phyloP scores from a whole-genome alignment of 2,888 invertebrate genomes.

The Serrognathus titanus region DNA sequence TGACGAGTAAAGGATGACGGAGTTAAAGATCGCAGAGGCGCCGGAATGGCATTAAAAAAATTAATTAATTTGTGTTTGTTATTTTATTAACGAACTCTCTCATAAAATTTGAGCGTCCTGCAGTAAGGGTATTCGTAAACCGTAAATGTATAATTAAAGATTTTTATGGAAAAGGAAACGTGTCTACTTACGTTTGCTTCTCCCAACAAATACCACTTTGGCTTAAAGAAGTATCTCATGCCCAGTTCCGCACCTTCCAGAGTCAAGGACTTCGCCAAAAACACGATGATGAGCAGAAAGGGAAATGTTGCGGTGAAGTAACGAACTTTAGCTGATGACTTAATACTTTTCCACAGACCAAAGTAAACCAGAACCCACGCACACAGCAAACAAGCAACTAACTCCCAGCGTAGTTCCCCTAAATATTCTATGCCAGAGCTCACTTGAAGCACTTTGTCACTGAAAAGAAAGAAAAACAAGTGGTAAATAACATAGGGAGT shows the following conservation, averaged over 20 bases:
- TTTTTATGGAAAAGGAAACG: neutral
- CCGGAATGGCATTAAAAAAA: too few relatives aligned
- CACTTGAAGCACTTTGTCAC: slow-evolving; percentile 82
- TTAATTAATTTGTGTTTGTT: too few relatives aligned
- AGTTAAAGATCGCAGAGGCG: too few relatives aligned
- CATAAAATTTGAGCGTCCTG: too few relatives aligned
- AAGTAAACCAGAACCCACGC: slow-evolving; percentile 95
- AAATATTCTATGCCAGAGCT: slow-evolving; percentile 80
- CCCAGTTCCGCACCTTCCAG: slow-evolving; percentile 85
- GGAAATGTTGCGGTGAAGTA: slow-evolving; percentile 93
- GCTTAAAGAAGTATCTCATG: slow-evolving; percentile 81
- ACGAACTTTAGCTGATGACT: slow-evolving; percentile 87
- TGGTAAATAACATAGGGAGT: too few relatives aligned
- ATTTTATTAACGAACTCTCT: too few relatives aligned
- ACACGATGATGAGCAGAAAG: slow-evolving; percentile 80
- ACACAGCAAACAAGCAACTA: slow-evolving; percentile 82
- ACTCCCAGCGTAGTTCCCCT: slow-evolving; percentile 80
- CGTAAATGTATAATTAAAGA: too few relatives aligned
- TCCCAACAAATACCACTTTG: slow-evolving; percentile 76
- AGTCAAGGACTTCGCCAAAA: slow-evolving; percentile 84
- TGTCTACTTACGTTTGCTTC: slow-evolving; percentile 67
- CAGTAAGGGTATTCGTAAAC: too few relatives aligned
- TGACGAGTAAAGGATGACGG: too few relatives aligned
- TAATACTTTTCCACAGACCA: slow-evolving; percentile 94
- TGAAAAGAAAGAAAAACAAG: slow-evolving; percentile 48